phyloP scores from a whole-genome alignment of 2,888 invertebrate species.

The Trachelus iudaicus region DNA sequence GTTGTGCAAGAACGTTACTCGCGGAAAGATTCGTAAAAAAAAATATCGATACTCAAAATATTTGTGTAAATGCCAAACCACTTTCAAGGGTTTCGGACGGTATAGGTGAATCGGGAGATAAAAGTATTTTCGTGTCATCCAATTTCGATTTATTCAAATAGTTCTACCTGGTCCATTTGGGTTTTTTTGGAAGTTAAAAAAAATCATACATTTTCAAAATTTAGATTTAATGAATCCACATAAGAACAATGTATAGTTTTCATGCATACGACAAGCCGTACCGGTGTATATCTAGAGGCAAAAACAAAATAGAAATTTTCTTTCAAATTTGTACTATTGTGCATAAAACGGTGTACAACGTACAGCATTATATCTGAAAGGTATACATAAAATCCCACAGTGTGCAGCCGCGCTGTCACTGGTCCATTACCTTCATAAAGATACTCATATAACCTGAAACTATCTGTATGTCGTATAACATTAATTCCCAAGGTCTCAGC shows the following conservation, averaged over 20 bases:
- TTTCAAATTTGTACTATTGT: too few species aligned
- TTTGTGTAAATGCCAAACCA: not conserved
- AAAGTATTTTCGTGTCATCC: not conserved
- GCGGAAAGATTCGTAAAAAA: too few species aligned
- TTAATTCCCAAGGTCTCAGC: not conserved
- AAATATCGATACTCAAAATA: too few species aligned
- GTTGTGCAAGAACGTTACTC: too few species aligned
- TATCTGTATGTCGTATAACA: not conserved
- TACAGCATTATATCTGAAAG: not conserved
- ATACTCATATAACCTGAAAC: not conserved
- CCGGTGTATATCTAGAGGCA: too few species aligned
- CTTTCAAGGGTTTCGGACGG: not conserved
- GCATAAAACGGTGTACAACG: not conserved
- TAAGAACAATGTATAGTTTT: not conserved
- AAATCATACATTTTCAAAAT: not conserved
- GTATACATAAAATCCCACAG: not conserved
- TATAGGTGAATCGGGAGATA: not conserved
- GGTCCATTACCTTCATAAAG: not conserved
- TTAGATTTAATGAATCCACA: not conserved
- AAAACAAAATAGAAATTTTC: too few species aligned
- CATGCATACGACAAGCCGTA: too few species aligned
- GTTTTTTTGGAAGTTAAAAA: not conserved
- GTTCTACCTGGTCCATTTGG: not conserved
- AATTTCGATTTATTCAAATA: not conserved
- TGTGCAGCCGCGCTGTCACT: too few species aligned